A percentile compares a stretch with the other conserved stretches of the same genome.
phyloP scores from a whole-genome alignment of 2,888 invertebrate species.

The Hipparchia sbordonii region DNA sequence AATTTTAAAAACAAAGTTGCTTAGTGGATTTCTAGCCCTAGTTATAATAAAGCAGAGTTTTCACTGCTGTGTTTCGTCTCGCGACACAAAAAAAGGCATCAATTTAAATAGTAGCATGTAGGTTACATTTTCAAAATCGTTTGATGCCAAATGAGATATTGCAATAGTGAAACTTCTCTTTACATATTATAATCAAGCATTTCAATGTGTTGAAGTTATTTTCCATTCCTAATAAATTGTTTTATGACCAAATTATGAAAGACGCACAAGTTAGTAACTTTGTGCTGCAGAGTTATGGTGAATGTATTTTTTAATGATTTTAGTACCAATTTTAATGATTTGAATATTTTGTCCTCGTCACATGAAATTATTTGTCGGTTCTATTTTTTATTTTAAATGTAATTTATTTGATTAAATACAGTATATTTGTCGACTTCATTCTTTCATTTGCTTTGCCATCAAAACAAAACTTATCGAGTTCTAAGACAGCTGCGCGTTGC shows the following conservation, averaged over 20 bases:
- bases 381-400: constrained; percentile 72
- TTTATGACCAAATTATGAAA: constrained; percentile 41
- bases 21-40: constrained; percentile 9
- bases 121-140: not conserved
- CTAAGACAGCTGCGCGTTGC: no score
- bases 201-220: constrained; percentile 36
- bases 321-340: constrained; percentile 57
- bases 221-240: constrained; percentile 46
- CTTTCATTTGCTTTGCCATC: constrained; percentile 38
- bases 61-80: constrained; percentile 1
- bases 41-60: not conserved
- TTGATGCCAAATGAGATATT: not conserved
- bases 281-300: constrained; percentile 46
- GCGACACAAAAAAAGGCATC: no score
- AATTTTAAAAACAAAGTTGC: constrained; percentile 3
- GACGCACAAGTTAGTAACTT: constrained; percentile 64
- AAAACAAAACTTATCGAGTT: no score
- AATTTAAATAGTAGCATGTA: not conserved
- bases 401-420: constrained; percentile 80
- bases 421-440: constrained; percentile 72
- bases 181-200: constrained; percentile 35
- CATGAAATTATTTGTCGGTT: constrained; percentile 70
- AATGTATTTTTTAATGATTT: constrained; percentile 52
- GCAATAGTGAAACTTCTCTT: constrained; percentile 18
- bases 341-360: constrained; percentile 59